Base-by-base conservation (phyloP, 2,113 vertebrate genomes). In the Elgaria multicarinata region DNA sequence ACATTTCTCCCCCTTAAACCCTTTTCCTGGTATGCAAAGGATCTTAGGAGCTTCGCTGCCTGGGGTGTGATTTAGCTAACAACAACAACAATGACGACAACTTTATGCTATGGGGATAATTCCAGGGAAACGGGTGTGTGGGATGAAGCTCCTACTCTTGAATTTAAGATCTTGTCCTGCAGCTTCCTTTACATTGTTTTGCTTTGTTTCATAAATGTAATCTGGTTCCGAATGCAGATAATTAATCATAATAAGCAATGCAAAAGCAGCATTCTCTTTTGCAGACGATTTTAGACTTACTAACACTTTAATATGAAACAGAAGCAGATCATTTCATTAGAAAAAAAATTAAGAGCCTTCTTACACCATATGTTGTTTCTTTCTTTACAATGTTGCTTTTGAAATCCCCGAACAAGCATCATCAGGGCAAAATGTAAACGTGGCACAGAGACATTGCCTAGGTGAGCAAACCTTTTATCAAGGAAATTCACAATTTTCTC, bases 261-360 rank as follows among this genome's bases (percentile, higher is more conserved):
- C 96, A 96, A 97, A 97, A 97, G 94, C 95, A 96, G 93, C 94
- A 96, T 95, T 96, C 96, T 96, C 95, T 96, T 95, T 93, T 95
- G 91, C 94, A 97, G 96, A 96, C 96, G 95, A 97, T 97, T 97
- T 97, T 96, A 97, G 96, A 96, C 94, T 94, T 96, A 98, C 97
- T 97, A 98, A 97, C 95, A 96, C 95, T 97, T 97, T 97, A 97
- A 97, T 97, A 97, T 94, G 95, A 97, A 97, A 97, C 96, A 97
- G 96, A 97, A 96, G 95, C 95, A 94, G 94, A 96, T 97, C 96
- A 97, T 97, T 97, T 97, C 96, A 96, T 97, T 96, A 96, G 92
- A 86, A 28, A 95, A 95, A 90, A 92, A 96, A 97, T 93, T 94
- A 96, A 95, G 95, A 90, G 87, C 90, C 89, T 93, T 96, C 92